Conservation (phyloP, 1,140 invertebrate genomes). For the Cecropterus lyciades region DNA sequence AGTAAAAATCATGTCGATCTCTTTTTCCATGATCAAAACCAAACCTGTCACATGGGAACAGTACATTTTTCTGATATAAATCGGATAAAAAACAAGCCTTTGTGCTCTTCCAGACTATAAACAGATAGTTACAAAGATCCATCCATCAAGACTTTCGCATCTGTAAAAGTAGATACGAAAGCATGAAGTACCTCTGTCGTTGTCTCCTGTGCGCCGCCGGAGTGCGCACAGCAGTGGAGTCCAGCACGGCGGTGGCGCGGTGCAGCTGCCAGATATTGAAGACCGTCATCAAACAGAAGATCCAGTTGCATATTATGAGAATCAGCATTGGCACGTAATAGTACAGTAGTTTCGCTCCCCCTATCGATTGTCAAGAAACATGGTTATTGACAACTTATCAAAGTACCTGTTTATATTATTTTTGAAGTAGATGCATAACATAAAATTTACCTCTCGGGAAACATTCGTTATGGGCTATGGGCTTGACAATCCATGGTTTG, state of each 20-base stretch:
- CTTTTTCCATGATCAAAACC: no score
- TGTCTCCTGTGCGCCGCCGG: slow-evolving; percentile 62
- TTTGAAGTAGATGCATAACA: no score
- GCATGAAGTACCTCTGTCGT: slow-evolving; percentile 66
- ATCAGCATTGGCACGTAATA: slow-evolving; percentile 86
- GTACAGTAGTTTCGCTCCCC: slow-evolving; percentile 83
- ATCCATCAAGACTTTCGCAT: no score
- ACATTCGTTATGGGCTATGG: not conserved
- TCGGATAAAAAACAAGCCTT: no score
- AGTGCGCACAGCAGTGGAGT: slow-evolving; percentile 60
- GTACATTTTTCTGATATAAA: no score
- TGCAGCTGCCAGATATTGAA: slow-evolving; percentile 71
- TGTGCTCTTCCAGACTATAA: no score
- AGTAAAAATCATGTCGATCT: no score
- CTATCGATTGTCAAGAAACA: slow-evolving; percentile 38
- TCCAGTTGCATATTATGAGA: slow-evolving; percentile 81
- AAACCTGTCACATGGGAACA: no score
- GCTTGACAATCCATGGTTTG: not conserved
- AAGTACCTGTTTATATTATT: no score
- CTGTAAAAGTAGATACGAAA: no score
- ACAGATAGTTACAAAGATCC: no score
- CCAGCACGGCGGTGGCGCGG: slow-evolving; percentile 80
- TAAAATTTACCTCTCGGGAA: not conserved
- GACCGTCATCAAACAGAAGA: slow-evolving; percentile 84
- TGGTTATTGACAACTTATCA: no score